These are phyloP conservation scores for Acrobasis repandana DNA, from an alignment of 2,888 invertebrate species.

Conservation along the genomic window DNA sequence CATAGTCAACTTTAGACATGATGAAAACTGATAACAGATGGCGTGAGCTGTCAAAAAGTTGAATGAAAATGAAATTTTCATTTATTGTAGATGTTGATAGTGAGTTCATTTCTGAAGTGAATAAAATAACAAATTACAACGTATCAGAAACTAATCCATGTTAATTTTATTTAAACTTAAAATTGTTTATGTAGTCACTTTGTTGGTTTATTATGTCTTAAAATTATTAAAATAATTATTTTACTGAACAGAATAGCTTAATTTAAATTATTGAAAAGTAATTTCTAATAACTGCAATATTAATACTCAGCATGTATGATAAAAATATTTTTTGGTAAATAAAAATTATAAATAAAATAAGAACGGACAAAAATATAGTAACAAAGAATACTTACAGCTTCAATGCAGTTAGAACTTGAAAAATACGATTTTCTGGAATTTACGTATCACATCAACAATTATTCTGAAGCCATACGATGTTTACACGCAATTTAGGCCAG, in stretches of 20 bases:
- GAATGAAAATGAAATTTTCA: background rate
- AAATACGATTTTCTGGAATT: background rate
- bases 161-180: too few species aligned
- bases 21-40: background rate
- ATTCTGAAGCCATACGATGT: constrained; percentile 48
- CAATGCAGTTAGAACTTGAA: background rate
- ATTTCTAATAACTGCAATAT: background rate
- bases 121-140: too few species aligned
- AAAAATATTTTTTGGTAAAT: too few species aligned
- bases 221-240: background rate
- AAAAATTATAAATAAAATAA: background rate
- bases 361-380: background rate
- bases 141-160: too few species aligned
- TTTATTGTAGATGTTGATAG: background rate
- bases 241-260: background rate
- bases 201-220: background rate
- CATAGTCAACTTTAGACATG: background rate
- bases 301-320: too few species aligned
- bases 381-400: background rate
- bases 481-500: constrained; percentile 35
- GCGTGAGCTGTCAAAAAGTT: background rate
- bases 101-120: too few species aligned
- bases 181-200: background rate
- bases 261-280: background rate
- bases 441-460: background rate